A percentile compares a stretch with the other conserved stretches of the same genome.
Evolutionary conservation across 1,140 invertebrate species (phyloP).

Genomic region (Archivesica marissinica): DNA sequence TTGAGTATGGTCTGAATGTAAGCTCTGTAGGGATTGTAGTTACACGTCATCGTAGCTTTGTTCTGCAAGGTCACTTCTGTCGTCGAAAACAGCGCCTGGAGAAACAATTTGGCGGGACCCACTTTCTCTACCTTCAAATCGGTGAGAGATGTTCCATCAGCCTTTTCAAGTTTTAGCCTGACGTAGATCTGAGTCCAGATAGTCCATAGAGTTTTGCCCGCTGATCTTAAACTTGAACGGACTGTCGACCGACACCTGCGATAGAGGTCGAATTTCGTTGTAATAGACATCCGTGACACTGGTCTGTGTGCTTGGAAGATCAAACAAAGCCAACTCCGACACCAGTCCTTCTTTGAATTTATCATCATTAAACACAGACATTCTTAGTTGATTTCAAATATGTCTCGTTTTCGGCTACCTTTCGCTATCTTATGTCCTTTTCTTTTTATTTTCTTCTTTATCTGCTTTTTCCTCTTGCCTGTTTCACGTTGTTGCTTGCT

Average conservation of each 20-base stretch:
- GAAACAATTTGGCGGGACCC: background rate
- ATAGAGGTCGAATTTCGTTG: constrained; percentile 58
- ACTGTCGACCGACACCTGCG: constrained; percentile 42
- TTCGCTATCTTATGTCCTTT: background rate
- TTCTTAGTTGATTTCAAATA: constrained; percentile 25
- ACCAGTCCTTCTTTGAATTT: constrained; percentile 9
- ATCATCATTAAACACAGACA: constrained; percentile 27
- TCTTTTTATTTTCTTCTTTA: background rate
- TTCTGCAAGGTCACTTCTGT: background rate
- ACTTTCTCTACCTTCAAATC: background rate
- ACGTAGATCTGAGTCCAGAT: constrained; percentile 44
- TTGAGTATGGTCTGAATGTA: constrained; percentile 39
- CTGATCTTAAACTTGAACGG: constrained; percentile 61
- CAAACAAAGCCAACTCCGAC: constrained; percentile 48
- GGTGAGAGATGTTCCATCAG: background rate
- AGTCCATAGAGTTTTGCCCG: constrained; percentile 45
- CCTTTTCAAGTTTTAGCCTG: background rate
- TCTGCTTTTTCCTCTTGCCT: background rate
- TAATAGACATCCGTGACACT: constrained; percentile 47
- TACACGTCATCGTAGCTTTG: constrained; percentile 30
- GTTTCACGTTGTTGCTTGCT: background rate
- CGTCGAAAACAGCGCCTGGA: constrained; percentile 3
- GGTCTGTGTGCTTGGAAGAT: constrained; percentile 51
- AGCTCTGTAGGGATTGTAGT: constrained; percentile 43
- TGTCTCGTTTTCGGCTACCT: background rate